These are phyloP conservation scores for Tipula unca DNA, from an alignment of 2,888 invertebrate genomes.

Conservation along the genomic window DNA sequence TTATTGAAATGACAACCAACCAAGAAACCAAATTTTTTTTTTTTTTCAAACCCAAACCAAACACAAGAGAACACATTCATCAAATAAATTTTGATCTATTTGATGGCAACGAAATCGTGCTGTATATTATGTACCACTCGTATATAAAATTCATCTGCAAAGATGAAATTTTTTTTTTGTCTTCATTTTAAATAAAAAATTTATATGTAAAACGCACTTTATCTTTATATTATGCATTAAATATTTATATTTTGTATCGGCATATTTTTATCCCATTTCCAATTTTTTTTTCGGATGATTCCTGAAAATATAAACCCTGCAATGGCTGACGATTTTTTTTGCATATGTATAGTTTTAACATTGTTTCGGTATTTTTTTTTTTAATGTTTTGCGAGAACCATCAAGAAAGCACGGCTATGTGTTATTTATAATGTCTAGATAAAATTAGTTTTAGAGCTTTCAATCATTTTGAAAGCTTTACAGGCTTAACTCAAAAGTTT, in stretches of 20 bases:
- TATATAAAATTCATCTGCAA: slow-evolving; percentile 8
- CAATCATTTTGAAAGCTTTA: too few relatives aligned
- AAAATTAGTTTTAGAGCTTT: too few relatives aligned
- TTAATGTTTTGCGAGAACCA: too few relatives aligned
- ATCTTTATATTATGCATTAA: slow-evolving; percentile 14
- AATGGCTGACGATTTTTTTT: not conserved
- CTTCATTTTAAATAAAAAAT: not conserved
- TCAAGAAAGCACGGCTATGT: too few relatives aligned
- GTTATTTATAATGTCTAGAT: too few relatives aligned
- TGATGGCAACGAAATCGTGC: not conserved
- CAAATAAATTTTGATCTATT: slow-evolving; percentile 4
- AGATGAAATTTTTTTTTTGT: not conserved
- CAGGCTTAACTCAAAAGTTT: too few relatives aligned
- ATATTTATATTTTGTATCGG: slow-evolving; percentile 2
- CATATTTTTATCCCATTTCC: slow-evolving; percentile 8
- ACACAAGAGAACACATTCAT: not conserved
- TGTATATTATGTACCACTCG: not conserved
- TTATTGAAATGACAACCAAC: slow-evolving; percentile 14
- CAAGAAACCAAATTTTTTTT: not conserved
- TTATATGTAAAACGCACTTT: slow-evolving; percentile 1
- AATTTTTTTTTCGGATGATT: not conserved
- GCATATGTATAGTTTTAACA: not conserved
- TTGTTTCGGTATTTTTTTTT: too few relatives aligned
- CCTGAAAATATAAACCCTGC: not conserved
- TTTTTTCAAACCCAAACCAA: not conserved